These are phyloP conservation scores for Desoria tigrina DNA, from an alignment of 2,888 invertebrate genomes.

Conservation along the genomic window DNA sequence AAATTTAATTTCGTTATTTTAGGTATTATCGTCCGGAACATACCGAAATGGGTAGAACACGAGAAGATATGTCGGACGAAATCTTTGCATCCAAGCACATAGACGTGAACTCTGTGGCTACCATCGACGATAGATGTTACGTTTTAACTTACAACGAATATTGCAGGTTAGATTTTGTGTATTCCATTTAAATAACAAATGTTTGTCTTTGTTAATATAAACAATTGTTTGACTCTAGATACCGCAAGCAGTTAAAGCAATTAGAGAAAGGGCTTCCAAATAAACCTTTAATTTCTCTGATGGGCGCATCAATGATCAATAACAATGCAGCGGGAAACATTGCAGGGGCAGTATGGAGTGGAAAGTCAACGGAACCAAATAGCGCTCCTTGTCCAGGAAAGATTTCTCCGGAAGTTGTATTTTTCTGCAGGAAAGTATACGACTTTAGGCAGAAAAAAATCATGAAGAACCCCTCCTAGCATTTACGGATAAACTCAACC, in stretches of 20 bases:
- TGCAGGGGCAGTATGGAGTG: slow-evolving; percentile 50
- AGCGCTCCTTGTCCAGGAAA: slow-evolving; percentile 63
- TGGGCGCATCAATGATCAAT: slow-evolving; percentile 42
- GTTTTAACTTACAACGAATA: slow-evolving; percentile 95
- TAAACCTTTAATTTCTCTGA: slow-evolving; percentile 72
- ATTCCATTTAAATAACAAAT: not conserved
- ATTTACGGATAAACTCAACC: slow-evolving; percentile 27
- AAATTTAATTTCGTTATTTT: slow-evolving; percentile 6
- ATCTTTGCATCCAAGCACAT: slow-evolving; percentile 94
- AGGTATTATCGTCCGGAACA: slow-evolving; percentile 98
- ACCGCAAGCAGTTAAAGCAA: slow-evolving; percentile 77
- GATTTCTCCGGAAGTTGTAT: slow-evolving; percentile 78
- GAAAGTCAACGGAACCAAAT: slow-evolving; percentile 28
- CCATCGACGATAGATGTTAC: slow-evolving; percentile 96
- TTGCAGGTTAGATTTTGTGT: slow-evolving; percentile 71
- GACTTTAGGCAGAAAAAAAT: slow-evolving; percentile 87
- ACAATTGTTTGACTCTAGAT: slow-evolving; percentile 65
- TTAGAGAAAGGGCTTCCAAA: slow-evolving; percentile 73
- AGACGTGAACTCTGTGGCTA: slow-evolving; percentile 93
- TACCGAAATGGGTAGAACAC: slow-evolving; percentile 82
- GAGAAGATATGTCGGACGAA: slow-evolving; percentile 81
- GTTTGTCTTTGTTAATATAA: not conserved
- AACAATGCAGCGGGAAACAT: slow-evolving; percentile 47
- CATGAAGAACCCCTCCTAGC: slow-evolving; percentile 59
- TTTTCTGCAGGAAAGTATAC: slow-evolving; percentile 92